These are phyloP conservation scores for Apodemia zela DNA, from an alignment of 2,888 invertebrate species.

Conservation along the genomic window DNA sequence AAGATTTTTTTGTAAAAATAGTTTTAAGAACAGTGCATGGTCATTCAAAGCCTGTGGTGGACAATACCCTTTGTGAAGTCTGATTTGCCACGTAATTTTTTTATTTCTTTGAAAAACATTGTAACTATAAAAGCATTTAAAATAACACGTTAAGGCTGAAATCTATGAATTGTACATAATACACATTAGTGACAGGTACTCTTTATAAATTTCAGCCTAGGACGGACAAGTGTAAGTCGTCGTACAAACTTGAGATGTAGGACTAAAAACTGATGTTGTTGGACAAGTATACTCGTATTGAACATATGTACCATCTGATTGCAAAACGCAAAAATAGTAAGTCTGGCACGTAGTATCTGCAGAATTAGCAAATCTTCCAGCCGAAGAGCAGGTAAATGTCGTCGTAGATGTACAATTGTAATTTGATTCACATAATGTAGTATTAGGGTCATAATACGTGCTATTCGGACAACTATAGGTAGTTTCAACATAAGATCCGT, in stretches of 20 bases:
- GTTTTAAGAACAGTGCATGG: too few species aligned
- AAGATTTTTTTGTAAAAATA: too few species aligned
- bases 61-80: too few species aligned
- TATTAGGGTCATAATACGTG: conserved; percentile 54
- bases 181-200: not conserved
- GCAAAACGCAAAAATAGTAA: conserved; percentile 59
- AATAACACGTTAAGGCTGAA: not conserved
- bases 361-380: conserved; percentile 60
- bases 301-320: conserved; percentile 43
- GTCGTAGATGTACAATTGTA: conserved; percentile 46
- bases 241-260: conserved; percentile 53
- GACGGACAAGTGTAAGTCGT: conserved; percentile 51
- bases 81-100: too few species aligned
- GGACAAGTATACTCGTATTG: conserved; percentile 64
- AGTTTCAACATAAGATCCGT: conserved; percentile 48
- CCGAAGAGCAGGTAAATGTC: conserved; percentile 51
- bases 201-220: conserved; percentile 1
- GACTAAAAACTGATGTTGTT: conserved; percentile 60
- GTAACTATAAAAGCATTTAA: too few species aligned
- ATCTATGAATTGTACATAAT: not conserved
- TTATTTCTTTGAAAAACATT: too few species aligned
- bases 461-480: conserved; percentile 48
- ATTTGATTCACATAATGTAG: conserved; percentile 54
- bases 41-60: too few species aligned
- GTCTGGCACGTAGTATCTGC: conserved; percentile 58